Base-by-base conservation (phyloP, 2,888 invertebrate genomes). In the Amphimallon solstitiale region DNA sequence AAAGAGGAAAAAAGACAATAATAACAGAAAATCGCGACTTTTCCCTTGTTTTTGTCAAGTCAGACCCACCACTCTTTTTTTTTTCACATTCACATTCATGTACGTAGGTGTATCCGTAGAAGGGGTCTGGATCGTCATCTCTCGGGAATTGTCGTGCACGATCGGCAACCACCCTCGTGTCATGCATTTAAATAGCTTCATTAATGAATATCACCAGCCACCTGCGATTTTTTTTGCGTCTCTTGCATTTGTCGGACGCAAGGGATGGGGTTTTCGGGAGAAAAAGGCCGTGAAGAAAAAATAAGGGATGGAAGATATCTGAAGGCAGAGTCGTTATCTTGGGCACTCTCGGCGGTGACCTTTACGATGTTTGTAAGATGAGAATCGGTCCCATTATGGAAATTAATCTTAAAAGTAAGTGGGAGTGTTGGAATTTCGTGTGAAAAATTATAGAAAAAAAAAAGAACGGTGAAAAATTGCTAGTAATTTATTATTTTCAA, bases 121-220 rank as follows among this genome's bases (percentile, higher is more conserved):
- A 40, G 40, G 63, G 62, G 65, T 52, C 37, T 15, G 45, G 60
- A 35, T 46, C 59, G 54, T 37, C 17, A 37, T 76, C 78, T 77
- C 78, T 71, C 78, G 78, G 74, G 77, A 75, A 54, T 71, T 54
- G 68, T 77, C 77, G 77, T 75, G 69, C 74, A 73, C 70, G 75
- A 77, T 78, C 78, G 79, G 76, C 71, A 14, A 23, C 48, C 34
- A 19, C 79, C 79, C 79, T 77, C 76, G 78, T 78, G 81, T 82
- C 81, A 83, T 83, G 84, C 84, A 84, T 84, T 84, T 84, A 84
- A 83, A 84, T 84, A 80, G 82, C 79, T 80, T 83, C 82, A 83
- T 84, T 83, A 83, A 81, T 80, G 79, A 76, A 75, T 69, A 71
- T 71, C 75, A 69, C 71, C 76, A 74, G 78, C 79, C 80, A 80